These are phyloP conservation scores for Mechanitis messenoides DNA, from an alignment of 2,888 invertebrate species.

Conservation along the genomic window DNA sequence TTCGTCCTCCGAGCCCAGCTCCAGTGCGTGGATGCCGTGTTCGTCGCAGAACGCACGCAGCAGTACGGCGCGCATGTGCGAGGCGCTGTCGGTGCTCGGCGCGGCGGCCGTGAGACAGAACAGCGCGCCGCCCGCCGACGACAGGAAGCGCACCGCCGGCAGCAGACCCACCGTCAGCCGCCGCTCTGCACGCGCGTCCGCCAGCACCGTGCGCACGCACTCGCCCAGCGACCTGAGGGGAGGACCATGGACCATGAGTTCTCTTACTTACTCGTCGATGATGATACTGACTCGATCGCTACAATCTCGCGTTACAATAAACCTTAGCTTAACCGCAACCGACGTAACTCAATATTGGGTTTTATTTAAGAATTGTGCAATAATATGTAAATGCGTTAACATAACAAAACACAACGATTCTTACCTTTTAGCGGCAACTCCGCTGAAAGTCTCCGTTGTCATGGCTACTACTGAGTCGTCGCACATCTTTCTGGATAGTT, in stretches of 20 bases:
- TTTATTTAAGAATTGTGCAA: constrained; percentile 10
- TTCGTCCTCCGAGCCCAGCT: constrained; percentile 77
- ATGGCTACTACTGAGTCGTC: constrained; percentile 67
- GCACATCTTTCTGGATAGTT: constrained; percentile 59
- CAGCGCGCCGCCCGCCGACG: constrained; percentile 78
- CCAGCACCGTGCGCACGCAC: constrained; percentile 73
- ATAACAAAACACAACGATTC: constrained; percentile 25
- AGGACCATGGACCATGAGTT: too few species aligned
- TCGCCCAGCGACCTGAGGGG: constrained; percentile 60
- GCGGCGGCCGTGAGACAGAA: constrained; percentile 83
- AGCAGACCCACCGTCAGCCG: constrained; percentile 79
- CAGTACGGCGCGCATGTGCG: constrained; percentile 86
- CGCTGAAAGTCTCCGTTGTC: constrained; percentile 67
- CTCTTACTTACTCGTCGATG: too few species aligned
- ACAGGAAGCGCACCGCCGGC: constrained; percentile 78
- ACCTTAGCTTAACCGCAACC: too few species aligned
- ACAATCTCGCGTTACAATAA: background rate
- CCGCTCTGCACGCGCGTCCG: constrained; percentile 73
- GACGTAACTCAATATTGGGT: background rate
- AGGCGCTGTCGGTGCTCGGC: constrained; percentile 82
- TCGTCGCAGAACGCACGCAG: constrained; percentile 87
- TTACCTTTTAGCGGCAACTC: constrained; percentile 69
- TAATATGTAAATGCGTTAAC: constrained; percentile 10
- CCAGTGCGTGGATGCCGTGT: constrained; percentile 81
- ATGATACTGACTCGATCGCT: too few species aligned